Conservation (phyloP, 2,797 vertebrate species). For the Cichlasoma orientale region DNA sequence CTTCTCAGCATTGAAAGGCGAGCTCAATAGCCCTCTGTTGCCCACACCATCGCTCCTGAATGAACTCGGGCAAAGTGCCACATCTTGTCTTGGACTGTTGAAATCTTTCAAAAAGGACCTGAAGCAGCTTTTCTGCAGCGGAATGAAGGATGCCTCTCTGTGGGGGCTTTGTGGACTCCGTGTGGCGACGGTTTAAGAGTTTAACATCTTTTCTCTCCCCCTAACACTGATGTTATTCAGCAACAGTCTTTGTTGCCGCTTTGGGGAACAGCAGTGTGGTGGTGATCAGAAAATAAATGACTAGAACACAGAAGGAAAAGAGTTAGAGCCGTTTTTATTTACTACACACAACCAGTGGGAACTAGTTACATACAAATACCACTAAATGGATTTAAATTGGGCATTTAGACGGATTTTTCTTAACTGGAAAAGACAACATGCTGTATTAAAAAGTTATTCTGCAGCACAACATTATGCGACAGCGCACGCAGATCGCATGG, state of each 20-base stretch:
- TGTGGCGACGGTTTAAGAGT: constrained; percentile 13
- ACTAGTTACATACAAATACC: neutral
- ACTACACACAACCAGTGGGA: constrained; percentile 11
- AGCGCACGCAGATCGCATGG: neutral
- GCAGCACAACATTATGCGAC: neutral
- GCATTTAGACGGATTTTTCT: neutral
- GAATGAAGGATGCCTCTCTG: constrained; percentile 17
- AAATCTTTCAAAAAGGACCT: constrained; percentile 19
- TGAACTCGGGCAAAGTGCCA: constrained; percentile 53
- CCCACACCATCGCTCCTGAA: constrained; percentile 15
- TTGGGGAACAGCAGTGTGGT: constrained; percentile 32
- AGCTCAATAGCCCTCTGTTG: constrained; percentile 36
- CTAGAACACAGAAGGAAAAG: neutral
- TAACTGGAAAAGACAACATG: neutral
- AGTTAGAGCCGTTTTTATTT: constrained; percentile 58
- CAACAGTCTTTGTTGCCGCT: constrained; percentile 44
- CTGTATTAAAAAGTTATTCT: neutral
- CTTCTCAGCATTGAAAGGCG: constrained; percentile 34
- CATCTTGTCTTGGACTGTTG: constrained; percentile 12
- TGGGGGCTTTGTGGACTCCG: constrained; percentile 20
- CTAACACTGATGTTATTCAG: constrained; percentile 27
- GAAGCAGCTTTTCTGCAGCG: constrained; percentile 34
- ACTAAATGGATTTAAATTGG: neutral
- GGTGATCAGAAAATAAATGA: constrained; percentile 14
- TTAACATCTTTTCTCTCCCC: constrained; percentile 22